Base-by-base conservation (phyloP, 2,113 vertebrate species). In the Lasiurus cinereus region DNA sequence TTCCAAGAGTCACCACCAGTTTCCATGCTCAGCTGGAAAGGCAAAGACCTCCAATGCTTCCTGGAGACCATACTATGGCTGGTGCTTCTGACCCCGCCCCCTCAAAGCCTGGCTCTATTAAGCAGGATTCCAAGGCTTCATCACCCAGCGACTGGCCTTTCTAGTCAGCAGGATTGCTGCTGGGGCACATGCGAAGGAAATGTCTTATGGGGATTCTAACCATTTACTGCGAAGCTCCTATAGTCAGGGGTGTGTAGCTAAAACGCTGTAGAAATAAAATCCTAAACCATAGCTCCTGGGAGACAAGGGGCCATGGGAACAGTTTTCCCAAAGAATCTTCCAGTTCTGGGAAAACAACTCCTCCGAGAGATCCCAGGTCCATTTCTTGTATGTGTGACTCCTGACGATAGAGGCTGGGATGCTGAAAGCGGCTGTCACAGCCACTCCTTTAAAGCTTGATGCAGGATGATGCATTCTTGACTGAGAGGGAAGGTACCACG, bases 241-340 rank as follows among this genome's bases (percentile, higher is more conserved):
- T 3, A 12, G 6, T 9, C 6, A 74, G 12, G 3, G 1, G 0
- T 67, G 5, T 27, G 12, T 6, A 9, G 48, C 31, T 59, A 27
- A 46, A 74, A 78, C 36, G 5, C 1, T 48, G 27, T 12, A 33
- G 36, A 88, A 36, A 27, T 64, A 67, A 88, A 87, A 72, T 52
- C 50, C 72, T 70, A 56, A 56, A n/a, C 10, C 27, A 43, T 64
- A 87, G 52, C 12, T 24, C 29, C 39, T 6, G 33, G 50, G 59
- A 94, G 15, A 33, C 13, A 62, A 93, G 56, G n/a, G 33, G 12
- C 8, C 59, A 62, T 36, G 16, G 46, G 39, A 88, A 67, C 39
- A 69, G 64, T 90, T 76, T 95, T 80, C 85, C 48, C 27, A 87
- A 78, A 59, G 21, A 11, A 73, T 39, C 59, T 73, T 90, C 50